Conservation (phyloP, 2,113 vertebrate species). For the Scomber colias region DNA sequence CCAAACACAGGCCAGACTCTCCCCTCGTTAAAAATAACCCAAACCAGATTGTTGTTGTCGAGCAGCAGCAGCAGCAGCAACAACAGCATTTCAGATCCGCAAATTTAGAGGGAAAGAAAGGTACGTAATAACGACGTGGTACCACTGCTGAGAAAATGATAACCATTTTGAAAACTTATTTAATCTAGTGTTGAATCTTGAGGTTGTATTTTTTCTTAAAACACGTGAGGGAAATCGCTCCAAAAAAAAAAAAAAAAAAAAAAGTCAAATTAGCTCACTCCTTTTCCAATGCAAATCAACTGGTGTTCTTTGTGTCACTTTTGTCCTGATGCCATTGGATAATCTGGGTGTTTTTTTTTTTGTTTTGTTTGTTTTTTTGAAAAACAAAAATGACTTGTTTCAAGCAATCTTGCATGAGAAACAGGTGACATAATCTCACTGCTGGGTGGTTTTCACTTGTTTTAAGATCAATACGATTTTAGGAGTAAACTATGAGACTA, state of each 20-base stretch:
- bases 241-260: constrained; percentile 4
- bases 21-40: constrained; percentile 88
- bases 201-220: constrained; percentile 47
- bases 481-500: constrained; percentile 35
- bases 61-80: constrained; percentile 76
- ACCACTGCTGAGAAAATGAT: neutral
- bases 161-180: constrained; percentile 33
- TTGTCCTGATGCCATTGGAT: constrained; percentile 4
- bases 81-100: constrained; percentile 87
- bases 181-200: constrained; percentile 50
- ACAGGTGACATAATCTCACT: constrained; percentile 1
- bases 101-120: constrained; percentile 95
- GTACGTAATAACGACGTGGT: constrained; percentile 85
- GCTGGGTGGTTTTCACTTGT: constrained; percentile 14
- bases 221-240: neutral
- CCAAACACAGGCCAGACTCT: constrained; percentile 91
- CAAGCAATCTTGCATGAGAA: constrained; percentile 16
- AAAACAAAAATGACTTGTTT: neutral
- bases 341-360: neutral
- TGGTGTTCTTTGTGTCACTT: constrained; percentile 35
- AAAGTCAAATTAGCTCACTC: constrained; percentile 41
- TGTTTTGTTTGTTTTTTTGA: neutral
- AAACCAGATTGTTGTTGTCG: constrained; percentile 84
- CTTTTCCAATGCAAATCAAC: constrained; percentile 57
- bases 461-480: constrained; percentile 37